Evolutionary conservation across 2,888 invertebrate genomes (phyloP).

Genomic region (Lampropteryx suffumata): DNA sequence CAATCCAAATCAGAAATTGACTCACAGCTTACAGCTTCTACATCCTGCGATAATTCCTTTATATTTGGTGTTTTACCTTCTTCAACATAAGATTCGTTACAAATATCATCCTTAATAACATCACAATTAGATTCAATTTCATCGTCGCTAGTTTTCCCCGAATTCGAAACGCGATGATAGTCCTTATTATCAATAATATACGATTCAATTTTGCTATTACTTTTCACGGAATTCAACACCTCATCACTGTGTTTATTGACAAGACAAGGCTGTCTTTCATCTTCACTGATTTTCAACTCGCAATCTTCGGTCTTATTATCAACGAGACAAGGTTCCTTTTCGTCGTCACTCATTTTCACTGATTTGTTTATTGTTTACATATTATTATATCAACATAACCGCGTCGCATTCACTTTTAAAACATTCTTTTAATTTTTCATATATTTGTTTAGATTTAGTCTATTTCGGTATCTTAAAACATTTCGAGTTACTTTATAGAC

Average conservation of each 20-base stretch:
- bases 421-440: not conserved
- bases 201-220: conserved; percentile 17
- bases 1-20: conserved; percentile 36
- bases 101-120: conserved; percentile 12
- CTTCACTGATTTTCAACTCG: conserved; percentile 22
- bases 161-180: not conserved
- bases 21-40: conserved; percentile 33
- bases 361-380: conserved; percentile 36
- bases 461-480: too few species aligned
- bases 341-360: conserved; percentile 58
- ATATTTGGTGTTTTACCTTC: conserved; percentile 12
- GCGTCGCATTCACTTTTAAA: not conserved
- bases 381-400: conserved; percentile 16
- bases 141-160: conserved; percentile 4
- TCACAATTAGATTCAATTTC: conserved; percentile 8
- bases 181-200: conserved; percentile 4
- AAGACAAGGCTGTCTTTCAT: conserved; percentile 42
- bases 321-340: conserved; percentile 47
- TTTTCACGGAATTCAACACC: conserved; percentile 15
- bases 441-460: too few species aligned
- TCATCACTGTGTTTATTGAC: conserved; percentile 29
- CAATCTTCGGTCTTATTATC: conserved; percentile 28
- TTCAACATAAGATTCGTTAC: conserved; percentile 11
- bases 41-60: conserved; percentile 29
- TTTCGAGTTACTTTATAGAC: too few species aligned